Evolutionary conservation across 2,113 vertebrate species (phyloP).

Genomic region (Poeciliopsis retropinna): DNA sequence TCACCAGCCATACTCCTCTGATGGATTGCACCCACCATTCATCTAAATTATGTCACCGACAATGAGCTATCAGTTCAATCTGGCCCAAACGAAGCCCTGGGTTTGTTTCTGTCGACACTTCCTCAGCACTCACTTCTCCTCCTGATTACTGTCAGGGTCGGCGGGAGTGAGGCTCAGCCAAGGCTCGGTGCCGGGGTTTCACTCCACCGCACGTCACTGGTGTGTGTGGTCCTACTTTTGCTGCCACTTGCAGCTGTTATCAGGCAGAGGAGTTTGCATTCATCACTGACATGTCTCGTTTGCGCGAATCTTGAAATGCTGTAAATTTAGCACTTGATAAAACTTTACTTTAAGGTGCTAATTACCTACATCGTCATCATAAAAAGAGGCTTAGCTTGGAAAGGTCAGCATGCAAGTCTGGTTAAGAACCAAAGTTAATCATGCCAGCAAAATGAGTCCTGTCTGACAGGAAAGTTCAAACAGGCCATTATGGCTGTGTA

Average conservation of each 20-base stretch:
- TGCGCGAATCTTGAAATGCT: slow-evolving; percentile 26
- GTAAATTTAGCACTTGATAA: slow-evolving; percentile 17
- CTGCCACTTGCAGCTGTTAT: slow-evolving; percentile 44
- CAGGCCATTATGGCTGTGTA: slow-evolving; percentile 12
- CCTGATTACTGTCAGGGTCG: slow-evolving; percentile 76
- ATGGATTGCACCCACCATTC: slow-evolving; percentile 85
- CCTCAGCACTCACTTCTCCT: slow-evolving; percentile 75
- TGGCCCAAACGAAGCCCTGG: slow-evolving; percentile 78
- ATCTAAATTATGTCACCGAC: slow-evolving; percentile 89
- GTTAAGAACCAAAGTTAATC: slow-evolving; percentile 21
- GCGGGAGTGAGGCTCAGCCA: slow-evolving; percentile 46
- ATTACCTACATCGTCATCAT: slow-evolving; percentile 17
- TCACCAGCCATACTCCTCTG: slow-evolving; percentile 73
- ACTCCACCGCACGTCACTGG: slow-evolving; percentile 9
- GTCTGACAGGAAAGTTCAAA: slow-evolving; percentile 19
- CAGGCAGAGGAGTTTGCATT: slow-evolving; percentile 19
- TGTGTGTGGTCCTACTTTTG: slow-evolving; percentile 35
- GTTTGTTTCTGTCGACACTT: slow-evolving; percentile 81
- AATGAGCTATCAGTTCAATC: slow-evolving; percentile 81
- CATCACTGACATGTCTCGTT: slow-evolving; percentile 10
- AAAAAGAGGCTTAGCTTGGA: slow-evolving; percentile 23
- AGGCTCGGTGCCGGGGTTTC: not conserved
- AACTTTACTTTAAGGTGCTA: slow-evolving; percentile 40
- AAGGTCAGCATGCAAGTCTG: slow-evolving; percentile 28
- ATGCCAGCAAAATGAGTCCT: slow-evolving; percentile 9